These are phyloP conservation scores for Ochropleura leucogaster DNA, from an alignment of 2,888 invertebrate genomes.

Conservation along the genomic window DNA sequence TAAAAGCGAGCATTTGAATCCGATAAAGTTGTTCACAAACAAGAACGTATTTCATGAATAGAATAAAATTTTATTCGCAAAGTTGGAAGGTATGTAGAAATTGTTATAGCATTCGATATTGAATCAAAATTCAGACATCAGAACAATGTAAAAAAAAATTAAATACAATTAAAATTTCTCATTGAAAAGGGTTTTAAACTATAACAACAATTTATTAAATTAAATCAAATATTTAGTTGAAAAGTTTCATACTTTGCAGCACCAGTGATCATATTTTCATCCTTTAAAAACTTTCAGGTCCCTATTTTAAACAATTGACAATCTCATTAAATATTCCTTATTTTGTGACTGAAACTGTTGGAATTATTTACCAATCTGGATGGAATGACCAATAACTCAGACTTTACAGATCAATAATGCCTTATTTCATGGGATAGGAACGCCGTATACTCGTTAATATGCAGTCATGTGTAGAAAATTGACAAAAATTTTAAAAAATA, in stretches of 20 bases:
- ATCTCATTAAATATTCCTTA: constrained; percentile 34
- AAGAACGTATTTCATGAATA: constrained; percentile 5
- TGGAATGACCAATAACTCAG: background rate
- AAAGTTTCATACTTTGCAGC: background rate
- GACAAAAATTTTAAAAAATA: too few relatives aligned
- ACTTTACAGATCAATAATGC: constrained; percentile 3
- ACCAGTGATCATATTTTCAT: background rate
- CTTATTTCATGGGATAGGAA: background rate
- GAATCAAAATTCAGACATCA: background rate
- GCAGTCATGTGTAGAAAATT: too few relatives aligned
- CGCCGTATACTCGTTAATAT: background rate
- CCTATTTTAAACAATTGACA: constrained; percentile 7
- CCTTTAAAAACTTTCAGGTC: background rate
- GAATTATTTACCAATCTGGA: background rate
- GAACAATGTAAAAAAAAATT: background rate
- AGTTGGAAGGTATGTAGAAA: background rate
- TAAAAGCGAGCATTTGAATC: background rate
- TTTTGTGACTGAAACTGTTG: background rate
- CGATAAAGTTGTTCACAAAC: constrained; percentile 7
- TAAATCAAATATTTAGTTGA: background rate
- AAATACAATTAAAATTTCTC: too few relatives aligned
- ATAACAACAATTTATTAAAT: background rate
- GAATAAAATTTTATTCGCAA: background rate
- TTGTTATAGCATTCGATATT: background rate
- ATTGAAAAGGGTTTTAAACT: background rate